Conservation (phyloP, 2,888 invertebrate genomes). For the Zhuqinia jingwanae region DNA sequence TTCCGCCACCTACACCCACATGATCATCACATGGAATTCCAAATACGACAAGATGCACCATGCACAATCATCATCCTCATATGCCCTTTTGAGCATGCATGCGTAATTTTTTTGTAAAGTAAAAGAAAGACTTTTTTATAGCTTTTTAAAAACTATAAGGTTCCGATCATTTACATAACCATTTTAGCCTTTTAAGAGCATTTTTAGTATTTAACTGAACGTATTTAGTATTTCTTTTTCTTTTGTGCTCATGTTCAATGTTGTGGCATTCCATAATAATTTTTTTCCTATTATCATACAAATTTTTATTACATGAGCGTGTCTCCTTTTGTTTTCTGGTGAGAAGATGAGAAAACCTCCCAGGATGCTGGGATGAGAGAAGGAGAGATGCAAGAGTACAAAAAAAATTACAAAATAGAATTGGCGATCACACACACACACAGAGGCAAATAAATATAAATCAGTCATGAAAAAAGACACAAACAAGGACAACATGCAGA, state of each 20-base stretch:
- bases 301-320: slow-evolving; percentile 33
- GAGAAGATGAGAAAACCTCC: slow-evolving; percentile 39
- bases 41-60: background rate
- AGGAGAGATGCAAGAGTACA: slow-evolving; percentile 40
- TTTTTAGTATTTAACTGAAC: too few species aligned
- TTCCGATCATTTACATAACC: slow-evolving; percentile 12
- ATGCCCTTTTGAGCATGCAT: slow-evolving; percentile 27
- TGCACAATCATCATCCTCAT: slow-evolving; percentile 21
- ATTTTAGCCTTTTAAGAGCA: slow-evolving; percentile 27
- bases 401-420: too few species aligned
- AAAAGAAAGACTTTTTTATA: slow-evolving; percentile 20
- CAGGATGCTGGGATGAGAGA: slow-evolving; percentile 41
- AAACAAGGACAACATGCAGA: slow-evolving; percentile 57
- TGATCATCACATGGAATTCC: slow-evolving; percentile 2
- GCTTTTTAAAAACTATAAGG: slow-evolving; percentile 25
- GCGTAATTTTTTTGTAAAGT: slow-evolving; percentile 15
- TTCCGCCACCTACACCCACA: slow-evolving; percentile 8
- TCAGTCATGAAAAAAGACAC: slow-evolving; percentile 57
- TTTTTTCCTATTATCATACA: background rate
- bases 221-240: slow-evolving; percentile 28
- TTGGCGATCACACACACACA: slow-evolving; percentile 40
- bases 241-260: background rate
- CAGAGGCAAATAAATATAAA: slow-evolving; percentile 50
- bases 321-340: slow-evolving; percentile 38
- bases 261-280: background rate